Evolutionary conservation across 2,888 invertebrate species (phyloP), one percentile per base, ranked within the genome.

Genomic region (Eudemis profundana): DNA sequence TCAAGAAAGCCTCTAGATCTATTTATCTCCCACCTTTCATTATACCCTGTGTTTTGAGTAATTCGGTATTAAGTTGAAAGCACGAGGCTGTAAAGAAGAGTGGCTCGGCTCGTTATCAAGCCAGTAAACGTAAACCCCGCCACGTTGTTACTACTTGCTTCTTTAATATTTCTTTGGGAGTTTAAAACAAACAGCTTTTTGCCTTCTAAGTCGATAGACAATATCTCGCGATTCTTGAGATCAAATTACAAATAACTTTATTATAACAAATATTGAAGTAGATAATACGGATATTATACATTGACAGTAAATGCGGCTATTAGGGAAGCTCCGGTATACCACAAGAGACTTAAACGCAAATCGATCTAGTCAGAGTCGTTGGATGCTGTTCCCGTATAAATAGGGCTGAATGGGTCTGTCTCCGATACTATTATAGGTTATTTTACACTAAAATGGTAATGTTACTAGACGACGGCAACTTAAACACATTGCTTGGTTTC

Each of bases 61-160:
- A 73, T 74, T 71, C 67, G 65, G 42, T 68, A 67, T 67, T 70
- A 69, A 73, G 70, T 71, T 73, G 67, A 70, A 68, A 75, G 72
- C 60, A 56, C 61, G 44, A 59, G 57, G 69, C 42, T 68, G 68
- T 73, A 70, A 72, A 73, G 66, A 68, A 49, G 69, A 78, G 78
- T 76, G 69, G 68, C 69, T 71, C 66, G 47, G 53, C 64, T 71
- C 72, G 69, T 78, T 76, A 74, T 66, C 59, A 56, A 33, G 72
- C 65, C 70, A 61, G 60, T 69, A 72, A 71, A 69, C 47, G 47
- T 33, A 38, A 56, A 59, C 50, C 64, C 8, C 14, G 40, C 47
- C 17, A 15, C 46, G 56, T 19, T 42, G 50, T 50, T 70, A 69
- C 69, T 63, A 66, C 27, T 38, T 60, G 54, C 60, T 60, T 54